Evolutionary conservation across 2,113 vertebrate species (phyloP).

Genomic region (Orientallactaga bullata): DNA sequence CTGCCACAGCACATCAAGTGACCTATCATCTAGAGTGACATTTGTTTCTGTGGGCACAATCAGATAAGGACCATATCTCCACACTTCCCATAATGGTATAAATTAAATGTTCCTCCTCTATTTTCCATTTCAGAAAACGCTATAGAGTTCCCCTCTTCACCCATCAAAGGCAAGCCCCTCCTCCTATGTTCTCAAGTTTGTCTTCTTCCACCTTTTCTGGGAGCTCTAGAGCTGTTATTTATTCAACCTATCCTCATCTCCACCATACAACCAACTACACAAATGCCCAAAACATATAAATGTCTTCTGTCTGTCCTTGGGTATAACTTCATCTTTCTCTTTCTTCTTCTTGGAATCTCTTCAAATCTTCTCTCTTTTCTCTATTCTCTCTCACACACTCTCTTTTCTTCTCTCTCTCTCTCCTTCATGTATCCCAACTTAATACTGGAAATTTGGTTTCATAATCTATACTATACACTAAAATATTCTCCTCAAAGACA

Average conservation of each 20-base stretch:
- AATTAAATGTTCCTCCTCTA: not conserved
- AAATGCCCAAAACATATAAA: not conserved
- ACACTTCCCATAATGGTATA: not conserved
- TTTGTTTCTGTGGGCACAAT: not conserved
- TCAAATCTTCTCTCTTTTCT: not conserved
- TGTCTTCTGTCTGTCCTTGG: not conserved
- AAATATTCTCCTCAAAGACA: not conserved
- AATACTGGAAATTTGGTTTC: not conserved
- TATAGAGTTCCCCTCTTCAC: not conserved
- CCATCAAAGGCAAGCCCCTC: not conserved
- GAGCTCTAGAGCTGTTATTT: not conserved
- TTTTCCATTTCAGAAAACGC: not conserved
- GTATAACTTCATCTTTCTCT: not conserved
- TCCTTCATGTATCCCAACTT: no score
- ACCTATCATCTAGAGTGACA: not conserved
- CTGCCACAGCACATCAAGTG: no score
- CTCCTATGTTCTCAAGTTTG: not conserved
- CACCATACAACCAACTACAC: not conserved
- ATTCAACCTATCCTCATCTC: not conserved
- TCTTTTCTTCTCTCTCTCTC: no score
- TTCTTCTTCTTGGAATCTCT: constrained; percentile 13
- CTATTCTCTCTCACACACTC: no score
- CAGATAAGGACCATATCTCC: not conserved
- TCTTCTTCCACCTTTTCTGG: not conserved
- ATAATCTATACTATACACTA: not conserved